Base-by-base conservation (phyloP, 2,113 vertebrate genomes). In the Nerophis ophidion region DNA sequence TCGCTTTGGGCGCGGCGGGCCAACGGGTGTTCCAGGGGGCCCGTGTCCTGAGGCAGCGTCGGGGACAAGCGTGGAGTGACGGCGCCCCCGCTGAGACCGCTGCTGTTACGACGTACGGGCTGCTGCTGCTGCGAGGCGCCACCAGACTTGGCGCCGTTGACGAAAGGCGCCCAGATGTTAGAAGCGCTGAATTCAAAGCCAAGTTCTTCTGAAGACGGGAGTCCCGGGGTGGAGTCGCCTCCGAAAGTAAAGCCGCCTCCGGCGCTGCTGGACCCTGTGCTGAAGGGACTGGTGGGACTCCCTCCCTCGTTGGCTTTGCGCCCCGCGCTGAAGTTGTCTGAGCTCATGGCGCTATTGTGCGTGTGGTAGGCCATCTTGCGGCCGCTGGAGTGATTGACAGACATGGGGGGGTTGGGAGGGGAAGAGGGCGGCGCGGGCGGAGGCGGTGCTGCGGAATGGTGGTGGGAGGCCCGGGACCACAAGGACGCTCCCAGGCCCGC, bases 81-180 rank as follows among this genome's bases (percentile, higher is more conserved):
- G 0, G 91, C 66, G 1, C 88, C 89, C 0, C 83, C 89, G 0
- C 89, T 89, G 35, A 92, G 88, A 11, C 89, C 90, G 44, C 91
- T 89, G 80, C 90, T 92, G 89, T 87, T 91, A 57, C 81, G 90
- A 44, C 74, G 90, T 45, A 90, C 55, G 70, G 81, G 76, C 88
- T 82, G 84, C 65, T 77, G 75, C 12, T 76, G 78, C 89, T 83
- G 83, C 2, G 84, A 67, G 35, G 83, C 66, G 81, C 83, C 45
- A 63, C 77, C 65, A 3, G 74, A 12, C 69, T 81, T 91, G 70
- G 71, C 73, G 16, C 75, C 89, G 5, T 90, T 90, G 11, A 76
- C 90, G 0, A 97, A 95, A 0, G 94, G 94, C 0, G 95, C 93
- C 96, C 96, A 99, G 86, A 98, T 95, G 85, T 89, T 77, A 76